phyloP scores from a whole-genome alignment of 2,888 invertebrate species.

The Amphipoea lucens region DNA sequence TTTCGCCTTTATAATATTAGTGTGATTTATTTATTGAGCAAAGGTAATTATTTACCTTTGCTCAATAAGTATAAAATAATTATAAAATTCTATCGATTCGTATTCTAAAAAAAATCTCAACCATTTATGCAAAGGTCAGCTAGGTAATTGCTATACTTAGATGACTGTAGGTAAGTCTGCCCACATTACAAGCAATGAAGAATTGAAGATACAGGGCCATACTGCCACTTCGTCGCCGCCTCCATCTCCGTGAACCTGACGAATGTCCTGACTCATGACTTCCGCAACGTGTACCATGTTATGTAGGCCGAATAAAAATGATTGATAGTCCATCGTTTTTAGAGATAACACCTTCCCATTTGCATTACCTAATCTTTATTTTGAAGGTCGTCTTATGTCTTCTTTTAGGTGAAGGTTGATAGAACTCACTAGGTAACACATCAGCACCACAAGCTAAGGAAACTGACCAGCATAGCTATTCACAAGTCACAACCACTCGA shows the following conservation, averaged over 20 bases:
- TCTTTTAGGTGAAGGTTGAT: neutral
- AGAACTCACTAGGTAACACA: neutral
- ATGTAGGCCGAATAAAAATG: conserved; percentile 41
- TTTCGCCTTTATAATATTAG: no score
- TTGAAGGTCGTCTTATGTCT: neutral
- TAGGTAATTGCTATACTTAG: no score
- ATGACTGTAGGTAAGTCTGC: neutral
- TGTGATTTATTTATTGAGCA: no score
- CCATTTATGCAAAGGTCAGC: no score
- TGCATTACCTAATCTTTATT: conserved; percentile 35
- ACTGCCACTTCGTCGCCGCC: conserved; percentile 3
- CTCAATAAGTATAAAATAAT: no score
- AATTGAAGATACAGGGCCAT: neutral
- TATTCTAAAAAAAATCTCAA: no score
- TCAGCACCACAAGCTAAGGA: no score
- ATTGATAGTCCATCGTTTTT: conserved; percentile 30
- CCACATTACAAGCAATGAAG: conserved; percentile 1
- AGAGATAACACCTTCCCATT: conserved; percentile 30
- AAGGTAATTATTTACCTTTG: no score
- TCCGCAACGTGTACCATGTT: conserved; percentile 21
- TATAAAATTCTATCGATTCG: no score
- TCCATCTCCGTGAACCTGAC: neutral
- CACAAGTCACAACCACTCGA: no score
- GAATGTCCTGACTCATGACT: conserved; percentile 33
- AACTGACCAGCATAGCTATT: no score